These are phyloP conservation scores for Meleagris gallopavo DNA, from an alignment of 2,113 vertebrate genomes.

Conservation along the genomic window DNA sequence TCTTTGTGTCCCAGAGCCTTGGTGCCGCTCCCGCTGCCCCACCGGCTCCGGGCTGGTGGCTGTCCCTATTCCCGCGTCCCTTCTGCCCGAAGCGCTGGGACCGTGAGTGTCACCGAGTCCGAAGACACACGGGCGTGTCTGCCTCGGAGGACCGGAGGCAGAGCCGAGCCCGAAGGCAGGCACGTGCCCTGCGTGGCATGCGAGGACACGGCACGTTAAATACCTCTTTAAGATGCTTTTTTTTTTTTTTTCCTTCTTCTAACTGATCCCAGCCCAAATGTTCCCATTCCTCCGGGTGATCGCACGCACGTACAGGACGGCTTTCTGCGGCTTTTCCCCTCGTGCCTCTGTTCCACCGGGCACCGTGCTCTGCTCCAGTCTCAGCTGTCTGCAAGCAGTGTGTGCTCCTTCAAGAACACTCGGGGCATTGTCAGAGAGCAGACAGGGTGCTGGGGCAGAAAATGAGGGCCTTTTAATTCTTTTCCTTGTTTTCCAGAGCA, in stretches of 20 bases:
- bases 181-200: background rate
- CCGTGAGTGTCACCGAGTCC: no score
- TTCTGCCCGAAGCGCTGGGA: no score
- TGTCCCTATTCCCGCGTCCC: no score
- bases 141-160: no score
- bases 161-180: background rate
- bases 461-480: background rate
- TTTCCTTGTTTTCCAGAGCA: background rate
- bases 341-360: background rate
- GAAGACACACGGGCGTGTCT: no score
- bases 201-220: background rate
- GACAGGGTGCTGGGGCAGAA: background rate
- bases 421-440: background rate
- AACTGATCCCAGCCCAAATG: background rate
- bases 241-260: background rate
- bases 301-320: background rate
- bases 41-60: no score
- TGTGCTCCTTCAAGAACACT: conserved; percentile 2
- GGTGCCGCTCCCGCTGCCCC: no score
- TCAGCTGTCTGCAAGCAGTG: background rate
- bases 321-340: background rate
- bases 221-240: background rate
- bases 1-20: no score
- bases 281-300: background rate
- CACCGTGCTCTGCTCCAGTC: background rate